Base-by-base conservation (phyloP, 1,140 invertebrate genomes). In the Heterodera carotae region DNA sequence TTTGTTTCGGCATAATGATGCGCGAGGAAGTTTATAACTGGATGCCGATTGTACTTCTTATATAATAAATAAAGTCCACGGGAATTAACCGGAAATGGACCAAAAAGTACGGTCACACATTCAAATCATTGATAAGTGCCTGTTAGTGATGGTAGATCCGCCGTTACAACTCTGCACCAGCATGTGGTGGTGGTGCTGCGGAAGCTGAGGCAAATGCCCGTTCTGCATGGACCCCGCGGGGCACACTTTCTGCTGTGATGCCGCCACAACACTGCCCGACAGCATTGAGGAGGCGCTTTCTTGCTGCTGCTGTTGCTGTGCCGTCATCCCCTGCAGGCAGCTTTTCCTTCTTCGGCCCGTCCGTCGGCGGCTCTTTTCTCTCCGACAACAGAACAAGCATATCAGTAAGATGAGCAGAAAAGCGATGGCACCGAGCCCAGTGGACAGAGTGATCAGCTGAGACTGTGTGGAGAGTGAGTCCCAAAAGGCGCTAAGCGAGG, bases 241-340 rank as follows among this genome's bases (percentile, higher is more conserved):
- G 27, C 39, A 12, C 39, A 62, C 39, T 74, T 74, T 74, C 22
- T 74, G 72, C 64, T 62, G 72, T 34, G 27, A n/a, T 66, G 43
- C 53, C n/a, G 64, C 60, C n/a, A 62, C 62, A 66, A 66, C 59
- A 59, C 64, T 70, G 22, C 76, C 59, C n/a, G 77, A 79, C 29
- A 81, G 43, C 75, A 81, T 83, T 15, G 80, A 81, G 27, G 82
- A 84, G 8, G 81, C 70, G 56, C 77, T 78, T 68, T 78, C 80
- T 29, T 68, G 76, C 39, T 43, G 43, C 31, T 78, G 67, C 25
- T 62, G 31, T 34, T 69, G n/a, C 43, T 10, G 27, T 18, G 60
- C 56, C 53, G 59, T 12, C 15, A 36, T 80, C 36, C 18, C 79
- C 39, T 12, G 67, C 25, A n/a, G 15, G 34, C n/a, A 33, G 12